A percentile compares a stretch with the other conserved stretches of the same genome.
Evolutionary conservation across 2,797 vertebrate species (phyloP).

Genomic region (Pampus argenteus): DNA sequence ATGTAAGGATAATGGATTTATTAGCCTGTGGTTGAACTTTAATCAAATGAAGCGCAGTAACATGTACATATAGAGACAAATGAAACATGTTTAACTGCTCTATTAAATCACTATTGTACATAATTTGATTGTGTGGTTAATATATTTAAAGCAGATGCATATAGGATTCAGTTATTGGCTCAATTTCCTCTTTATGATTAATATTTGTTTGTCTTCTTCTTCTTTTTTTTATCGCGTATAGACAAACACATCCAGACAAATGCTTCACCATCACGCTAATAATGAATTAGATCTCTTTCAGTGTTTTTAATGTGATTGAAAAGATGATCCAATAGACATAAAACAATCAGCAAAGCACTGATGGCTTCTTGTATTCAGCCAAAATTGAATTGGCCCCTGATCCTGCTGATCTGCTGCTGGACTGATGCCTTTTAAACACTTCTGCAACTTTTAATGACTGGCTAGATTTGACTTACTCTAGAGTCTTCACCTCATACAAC

Average conservation of each 20-base stretch:
- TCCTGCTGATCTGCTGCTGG: slow-evolving; percentile 45
- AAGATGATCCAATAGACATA: slow-evolving; percentile 26
- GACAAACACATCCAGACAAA: slow-evolving; percentile 7
- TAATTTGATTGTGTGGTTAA: background rate
- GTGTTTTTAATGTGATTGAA: slow-evolving; percentile 35
- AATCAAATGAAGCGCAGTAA: slow-evolving; percentile 42
- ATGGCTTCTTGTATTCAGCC: slow-evolving; percentile 20
- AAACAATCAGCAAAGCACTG: slow-evolving; percentile 18
- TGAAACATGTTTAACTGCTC: slow-evolving; percentile 1
- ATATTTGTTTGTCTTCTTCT: slow-evolving; percentile 2
- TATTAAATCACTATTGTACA: background rate
- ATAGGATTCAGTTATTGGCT: background rate
- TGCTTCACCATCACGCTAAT: slow-evolving; percentile 29
- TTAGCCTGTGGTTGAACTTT: slow-evolving; percentile 39
- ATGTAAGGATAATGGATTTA: slow-evolving; percentile 43
- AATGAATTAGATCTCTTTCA: slow-evolving; percentile 22
- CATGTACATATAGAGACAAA: slow-evolving; percentile 19
- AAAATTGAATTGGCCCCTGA: slow-evolving; percentile 15
- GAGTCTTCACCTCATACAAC: background rate
- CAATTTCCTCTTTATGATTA: background rate
- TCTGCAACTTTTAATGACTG: slow-evolving; percentile 18
- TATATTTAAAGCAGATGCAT: slow-evolving; percentile 1
- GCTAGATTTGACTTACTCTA: background rate
- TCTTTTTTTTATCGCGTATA: background rate
- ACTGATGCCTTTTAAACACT: slow-evolving; percentile 42